Conservation (phyloP, 2,797 vertebrate genomes). For the Bradypodion ventrale region DNA sequence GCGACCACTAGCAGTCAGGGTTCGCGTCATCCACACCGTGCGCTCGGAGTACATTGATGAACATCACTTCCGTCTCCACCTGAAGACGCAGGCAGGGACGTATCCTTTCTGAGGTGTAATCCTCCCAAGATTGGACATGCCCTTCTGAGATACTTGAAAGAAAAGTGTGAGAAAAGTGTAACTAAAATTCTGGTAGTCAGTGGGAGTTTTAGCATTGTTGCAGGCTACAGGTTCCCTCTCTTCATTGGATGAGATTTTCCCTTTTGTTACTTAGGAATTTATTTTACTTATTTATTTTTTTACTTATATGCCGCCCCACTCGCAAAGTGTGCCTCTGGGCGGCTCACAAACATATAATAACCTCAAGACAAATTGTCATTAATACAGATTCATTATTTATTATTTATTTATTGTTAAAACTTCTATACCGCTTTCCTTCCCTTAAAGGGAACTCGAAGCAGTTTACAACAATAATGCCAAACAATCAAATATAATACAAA, state of each 20-base stretch:
- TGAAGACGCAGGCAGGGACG: constrained; percentile 96
- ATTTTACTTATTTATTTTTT: too few relatives aligned
- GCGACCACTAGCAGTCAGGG: constrained; percentile 86
- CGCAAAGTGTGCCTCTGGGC: too few relatives aligned
- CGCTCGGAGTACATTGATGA: constrained; percentile 79
- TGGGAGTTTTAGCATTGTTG: neutral
- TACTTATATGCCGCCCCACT: too few relatives aligned
- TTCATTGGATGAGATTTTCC: neutral
- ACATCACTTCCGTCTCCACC: constrained; percentile 89
- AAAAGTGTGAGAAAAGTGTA: neutral
- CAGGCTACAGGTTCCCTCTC: neutral
- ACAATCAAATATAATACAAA: too few relatives aligned
- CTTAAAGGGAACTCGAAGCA: too few relatives aligned
- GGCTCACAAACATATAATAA: too few relatives aligned
- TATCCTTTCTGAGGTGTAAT: constrained; percentile 79
- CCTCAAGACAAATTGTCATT: too few relatives aligned
- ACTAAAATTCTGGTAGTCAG: neutral
- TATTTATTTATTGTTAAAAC: too few relatives aligned
- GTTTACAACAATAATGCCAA: too few relatives aligned
- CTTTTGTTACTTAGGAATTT: too few relatives aligned
- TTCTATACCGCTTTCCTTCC: too few relatives aligned
- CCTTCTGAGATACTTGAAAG: neutral
- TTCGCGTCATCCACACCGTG: constrained; percentile 90
- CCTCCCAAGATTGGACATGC: neutral
- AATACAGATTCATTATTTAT: too few relatives aligned